Evolutionary conservation across 2,797 vertebrate species (phyloP).

Genomic region (Phylloscopus collybita): DNA sequence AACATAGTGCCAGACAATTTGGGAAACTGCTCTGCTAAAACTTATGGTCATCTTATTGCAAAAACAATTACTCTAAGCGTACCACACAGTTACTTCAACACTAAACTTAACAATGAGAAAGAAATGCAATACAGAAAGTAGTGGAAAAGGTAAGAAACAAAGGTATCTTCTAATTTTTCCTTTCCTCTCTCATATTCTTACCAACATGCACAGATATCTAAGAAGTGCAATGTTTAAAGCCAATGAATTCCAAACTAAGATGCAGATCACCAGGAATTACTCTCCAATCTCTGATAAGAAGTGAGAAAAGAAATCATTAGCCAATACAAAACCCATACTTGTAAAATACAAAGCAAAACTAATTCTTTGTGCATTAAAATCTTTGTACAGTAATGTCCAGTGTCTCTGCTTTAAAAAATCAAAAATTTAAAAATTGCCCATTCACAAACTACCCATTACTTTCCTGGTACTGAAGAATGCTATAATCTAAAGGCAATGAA

Average conservation of each 20-base stretch:
- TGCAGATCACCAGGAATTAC: background rate
- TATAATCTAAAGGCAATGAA: constrained; percentile 76
- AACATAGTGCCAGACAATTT: background rate
- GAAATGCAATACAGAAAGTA: background rate
- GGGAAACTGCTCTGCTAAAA: background rate
- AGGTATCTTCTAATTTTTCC: background rate
- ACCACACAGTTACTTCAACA: background rate
- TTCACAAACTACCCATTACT: constrained; percentile 31
- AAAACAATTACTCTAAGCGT: background rate
- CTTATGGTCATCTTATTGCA: background rate
- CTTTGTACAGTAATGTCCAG: background rate
- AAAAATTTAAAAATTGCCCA: background rate
- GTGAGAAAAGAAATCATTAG: background rate
- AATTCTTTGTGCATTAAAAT: background rate
- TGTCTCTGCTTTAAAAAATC: background rate
- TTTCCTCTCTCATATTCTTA: background rate
- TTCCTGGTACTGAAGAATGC: constrained; percentile 69
- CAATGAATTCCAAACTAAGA: background rate
- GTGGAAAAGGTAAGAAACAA: background rate
- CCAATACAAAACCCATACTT: background rate
- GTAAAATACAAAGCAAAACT: background rate
- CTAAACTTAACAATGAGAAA: background rate
- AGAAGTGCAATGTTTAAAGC: background rate
- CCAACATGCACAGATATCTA: background rate
- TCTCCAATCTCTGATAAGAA: background rate